A percentile compares a stretch with the other conserved stretches of the same genome.
Evolutionary conservation across 2,113 vertebrate species (phyloP).

Genomic region (Syngnathus typhle): DNA sequence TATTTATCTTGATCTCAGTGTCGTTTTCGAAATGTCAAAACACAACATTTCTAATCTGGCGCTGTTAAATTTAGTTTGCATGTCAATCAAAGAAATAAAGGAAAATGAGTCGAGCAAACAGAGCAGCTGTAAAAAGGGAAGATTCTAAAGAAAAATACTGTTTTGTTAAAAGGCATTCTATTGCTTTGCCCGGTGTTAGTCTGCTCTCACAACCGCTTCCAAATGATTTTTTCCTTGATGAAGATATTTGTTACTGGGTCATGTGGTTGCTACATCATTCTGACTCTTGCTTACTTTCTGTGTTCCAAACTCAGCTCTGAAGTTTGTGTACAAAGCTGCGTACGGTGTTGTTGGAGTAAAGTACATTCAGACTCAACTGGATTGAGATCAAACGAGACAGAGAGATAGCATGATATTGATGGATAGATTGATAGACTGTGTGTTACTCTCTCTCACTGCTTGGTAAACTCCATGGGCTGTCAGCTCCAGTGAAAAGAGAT

Average conservation of each 20-base stretch:
- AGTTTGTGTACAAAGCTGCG: background rate
- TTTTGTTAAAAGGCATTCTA: too few species aligned
- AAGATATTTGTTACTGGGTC: background rate
- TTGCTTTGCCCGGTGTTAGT: background rate
- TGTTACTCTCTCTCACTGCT: conserved; percentile 30
- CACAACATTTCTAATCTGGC: conserved; percentile 40
- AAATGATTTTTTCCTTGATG: background rate
- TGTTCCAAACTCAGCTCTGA: background rate
- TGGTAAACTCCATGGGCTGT: conserved; percentile 40
- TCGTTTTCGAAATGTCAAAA: conserved; percentile 6
- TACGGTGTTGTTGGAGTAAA: conserved; percentile 23
- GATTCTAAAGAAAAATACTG: background rate
- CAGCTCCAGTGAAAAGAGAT: conserved; percentile 44
- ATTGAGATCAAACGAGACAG: conserved; percentile 45
- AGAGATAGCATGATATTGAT: conserved; percentile 50
- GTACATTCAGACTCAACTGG: conserved; percentile 42
- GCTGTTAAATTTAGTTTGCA: conserved; percentile 24
- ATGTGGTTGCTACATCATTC: background rate
- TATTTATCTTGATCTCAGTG: conserved; percentile 8
- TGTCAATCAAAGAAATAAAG: conserved; percentile 39
- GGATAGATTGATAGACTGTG: conserved; percentile 45
- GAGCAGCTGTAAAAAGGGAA: conserved; percentile 16
- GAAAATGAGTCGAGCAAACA: conserved; percentile 8
- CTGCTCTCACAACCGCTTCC: background rate
- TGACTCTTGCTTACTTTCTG: background rate